Base-by-base conservation (phyloP, 2,888 invertebrate species). In the Fabriciana adippe region DNA sequence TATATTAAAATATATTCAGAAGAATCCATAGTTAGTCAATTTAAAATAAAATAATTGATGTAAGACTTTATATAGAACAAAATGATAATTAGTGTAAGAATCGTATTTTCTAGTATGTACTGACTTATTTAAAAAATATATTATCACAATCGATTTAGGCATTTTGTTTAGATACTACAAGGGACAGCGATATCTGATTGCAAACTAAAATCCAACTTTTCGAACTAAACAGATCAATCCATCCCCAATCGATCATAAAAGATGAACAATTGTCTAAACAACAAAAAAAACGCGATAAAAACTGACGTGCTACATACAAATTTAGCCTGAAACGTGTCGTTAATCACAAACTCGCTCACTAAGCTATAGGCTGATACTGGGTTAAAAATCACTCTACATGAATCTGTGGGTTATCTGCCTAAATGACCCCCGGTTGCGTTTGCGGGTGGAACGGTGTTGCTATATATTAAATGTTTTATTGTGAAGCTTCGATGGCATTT, bases 351-450 rank as follows among this genome's bases (percentile, higher is more conserved):
- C 70, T 69, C 74, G 76, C 76, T 78, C 83, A 81, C 78, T 79
- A 79, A 79, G 76, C 73, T 77, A 76, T 79, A 75, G 73, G 79
- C 78, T 79, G 81, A 80, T 81, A 84, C 85, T 85, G 88, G 89
- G 89, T 91, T 90, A 91, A 90, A 91, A 91, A 91, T 91, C 86
- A 88, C 87, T 87, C 80, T 81, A 81, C 86, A 90, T 91, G 88
- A 90, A 91, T 91, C 84, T 80, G 70, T 69, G 73, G 81, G 86
- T 86, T 91, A 90, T 90, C 90, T 83, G 83, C 76, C 83, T 84
- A 87, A 87, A 88, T 86, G 84, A 87, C 87, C 85, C 79, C 80
- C 79, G 81, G 85, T 79, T 73, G 77, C 78, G 76, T 81, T 82
- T 77, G 74, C 70, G 81, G 78, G 79, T 79, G 81, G 75, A 80